These are phyloP conservation scores for Scaptomyza graminum DNA, from an alignment of 1,140 invertebrate genomes.

Conservation along the genomic window DNA sequence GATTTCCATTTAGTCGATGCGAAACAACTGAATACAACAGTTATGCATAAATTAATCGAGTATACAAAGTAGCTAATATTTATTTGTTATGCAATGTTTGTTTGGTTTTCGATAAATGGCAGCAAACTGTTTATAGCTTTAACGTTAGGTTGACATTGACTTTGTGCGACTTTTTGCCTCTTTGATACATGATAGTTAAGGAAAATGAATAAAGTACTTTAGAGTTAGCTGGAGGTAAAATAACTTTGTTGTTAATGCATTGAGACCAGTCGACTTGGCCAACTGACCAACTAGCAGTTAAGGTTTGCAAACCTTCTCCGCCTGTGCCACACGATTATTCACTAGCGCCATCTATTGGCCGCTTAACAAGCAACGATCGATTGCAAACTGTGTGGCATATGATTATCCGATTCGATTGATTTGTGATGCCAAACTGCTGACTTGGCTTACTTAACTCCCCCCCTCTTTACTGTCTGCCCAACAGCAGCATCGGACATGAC, in stretches of 20 bases:
- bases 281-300: slow-evolving; percentile 30
- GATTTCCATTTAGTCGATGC: not conserved
- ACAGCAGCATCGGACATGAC: slow-evolving; percentile 51
- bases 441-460: not conserved
- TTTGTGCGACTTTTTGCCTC: slow-evolving; percentile 29
- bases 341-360: slow-evolving; percentile 48
- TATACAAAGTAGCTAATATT: slow-evolving; percentile 15
- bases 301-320: no score
- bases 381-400: slow-evolving; percentile 16
- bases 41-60: slow-evolving; percentile 46
- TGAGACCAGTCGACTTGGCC: not conserved
- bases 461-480: not conserved
- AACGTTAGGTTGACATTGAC: slow-evolving; percentile 42
- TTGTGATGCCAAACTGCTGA: slow-evolving; percentile 36
- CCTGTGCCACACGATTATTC: slow-evolving; percentile 6
- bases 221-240: slow-evolving; percentile 8
- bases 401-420: slow-evolving; percentile 56
- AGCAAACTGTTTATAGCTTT: slow-evolving; percentile 22
- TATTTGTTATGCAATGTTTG: slow-evolving; percentile 55
- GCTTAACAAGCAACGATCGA: slow-evolving; percentile 27
- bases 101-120: slow-evolving; percentile 24
- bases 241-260: slow-evolving; percentile 7
- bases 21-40: slow-evolving; percentile 50
- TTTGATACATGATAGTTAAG: slow-evolving; percentile 34
- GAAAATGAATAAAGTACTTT: slow-evolving; percentile 28